phyloP scores from a whole-genome alignment of 64 coral and sea anemone genomes.

The Hydrozoanthus tunicans region DNA sequence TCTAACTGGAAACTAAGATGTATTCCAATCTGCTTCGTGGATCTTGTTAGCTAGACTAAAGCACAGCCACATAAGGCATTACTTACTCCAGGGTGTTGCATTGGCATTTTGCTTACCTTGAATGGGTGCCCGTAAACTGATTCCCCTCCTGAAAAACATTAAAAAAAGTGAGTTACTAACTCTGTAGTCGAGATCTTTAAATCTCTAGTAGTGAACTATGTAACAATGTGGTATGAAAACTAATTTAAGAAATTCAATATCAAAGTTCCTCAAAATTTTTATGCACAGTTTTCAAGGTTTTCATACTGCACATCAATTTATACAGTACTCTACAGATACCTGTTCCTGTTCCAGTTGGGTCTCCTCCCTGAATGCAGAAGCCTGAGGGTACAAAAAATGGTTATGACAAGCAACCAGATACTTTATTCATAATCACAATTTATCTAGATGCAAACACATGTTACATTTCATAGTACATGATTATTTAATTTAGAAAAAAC shows the following conservation, averaged over 20 bases:
- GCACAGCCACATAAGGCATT: background rate
- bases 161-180: background rate
- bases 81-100: background rate
- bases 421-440: no score
- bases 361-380: constrained; percentile 96
- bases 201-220: no score
- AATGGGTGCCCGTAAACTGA: constrained; percentile 92
- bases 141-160: constrained; percentile 76
- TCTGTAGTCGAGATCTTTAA: no score
- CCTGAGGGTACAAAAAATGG: constrained; percentile 26
- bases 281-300: background rate
- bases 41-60: background rate
- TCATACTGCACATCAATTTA: background rate
- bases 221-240: no score
- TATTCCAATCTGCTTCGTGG: background rate
- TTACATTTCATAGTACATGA: no score
- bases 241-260: background rate
- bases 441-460: no score
- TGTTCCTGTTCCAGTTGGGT: constrained; percentile 93
- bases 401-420: background rate
- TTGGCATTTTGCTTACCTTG: constrained; percentile 60
- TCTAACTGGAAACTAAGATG: no score
- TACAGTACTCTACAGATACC: constrained; percentile 31
- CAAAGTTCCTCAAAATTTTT: background rate
- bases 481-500: no score